These are phyloP conservation scores for Ardeotis arabs DNA, from an alignment of 2,113 vertebrate genomes.

Conservation along the genomic window DNA sequence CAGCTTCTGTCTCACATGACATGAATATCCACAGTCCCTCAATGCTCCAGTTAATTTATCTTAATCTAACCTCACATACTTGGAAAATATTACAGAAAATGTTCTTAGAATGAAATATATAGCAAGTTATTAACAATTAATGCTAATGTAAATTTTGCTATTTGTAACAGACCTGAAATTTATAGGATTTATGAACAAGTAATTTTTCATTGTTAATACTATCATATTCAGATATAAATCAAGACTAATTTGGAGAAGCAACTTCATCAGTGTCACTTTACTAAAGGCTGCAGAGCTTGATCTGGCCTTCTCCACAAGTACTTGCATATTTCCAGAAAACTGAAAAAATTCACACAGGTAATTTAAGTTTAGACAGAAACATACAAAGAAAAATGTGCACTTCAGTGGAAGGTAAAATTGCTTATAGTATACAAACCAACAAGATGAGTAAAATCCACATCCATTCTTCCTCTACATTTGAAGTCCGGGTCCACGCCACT, in stretches of 20 bases:
- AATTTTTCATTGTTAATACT: neutral
- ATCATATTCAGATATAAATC: neutral
- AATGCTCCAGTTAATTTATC: neutral
- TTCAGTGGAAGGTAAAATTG: neutral
- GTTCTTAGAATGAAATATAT: neutral
- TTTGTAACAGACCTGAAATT: neutral
- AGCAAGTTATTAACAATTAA: neutral
- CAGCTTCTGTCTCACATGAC: neutral
- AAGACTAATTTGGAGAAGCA: neutral
- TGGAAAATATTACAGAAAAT: neutral
- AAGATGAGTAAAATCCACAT: constrained; percentile 91
- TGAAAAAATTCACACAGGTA: neutral
- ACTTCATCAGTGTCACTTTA: neutral
- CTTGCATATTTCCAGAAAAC: neutral
- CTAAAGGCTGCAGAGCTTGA: neutral
- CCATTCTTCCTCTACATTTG: constrained; percentile 88
- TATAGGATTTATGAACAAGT: neutral
- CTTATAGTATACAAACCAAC: constrained; percentile 80
- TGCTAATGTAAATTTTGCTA: neutral
- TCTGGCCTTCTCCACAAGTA: neutral
- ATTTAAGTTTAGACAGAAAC: neutral
- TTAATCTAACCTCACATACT: neutral
- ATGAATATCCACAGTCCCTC: neutral
- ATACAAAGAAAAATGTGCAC: neutral
- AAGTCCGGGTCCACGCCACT: constrained; percentile 96